Conservation (phyloP, 1,140 invertebrate genomes). For the Hyphantria cunea region DNA sequence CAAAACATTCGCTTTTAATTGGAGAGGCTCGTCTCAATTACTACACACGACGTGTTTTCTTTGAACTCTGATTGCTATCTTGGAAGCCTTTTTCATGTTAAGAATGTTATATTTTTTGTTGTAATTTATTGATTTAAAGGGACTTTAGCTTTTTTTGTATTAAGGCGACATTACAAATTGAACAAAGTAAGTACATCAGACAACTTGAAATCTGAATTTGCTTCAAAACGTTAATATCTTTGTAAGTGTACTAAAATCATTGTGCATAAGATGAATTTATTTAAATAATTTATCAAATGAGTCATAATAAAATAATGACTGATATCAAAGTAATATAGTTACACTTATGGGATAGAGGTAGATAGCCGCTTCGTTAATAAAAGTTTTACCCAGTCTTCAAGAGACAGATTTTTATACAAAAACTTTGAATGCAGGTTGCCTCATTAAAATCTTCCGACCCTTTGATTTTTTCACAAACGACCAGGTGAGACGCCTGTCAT, state of each 20-base stretch:
- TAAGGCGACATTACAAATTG: not conserved
- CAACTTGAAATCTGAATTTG: no score
- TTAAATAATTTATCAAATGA: no score
- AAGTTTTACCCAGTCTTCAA: slow-evolving; percentile 15
- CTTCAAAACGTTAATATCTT: no score
- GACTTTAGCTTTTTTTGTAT: not conserved
- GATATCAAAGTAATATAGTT: not conserved
- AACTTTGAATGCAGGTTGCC: slow-evolving; percentile 63
- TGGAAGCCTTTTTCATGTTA: slow-evolving; percentile 25
- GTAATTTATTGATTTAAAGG: not conserved
- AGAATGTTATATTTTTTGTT: not conserved
- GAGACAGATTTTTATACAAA: slow-evolving; percentile 57
- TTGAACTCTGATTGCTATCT: slow-evolving; percentile 73
- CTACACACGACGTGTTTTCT: slow-evolving; percentile 62
- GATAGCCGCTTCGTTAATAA: slow-evolving; percentile 13
- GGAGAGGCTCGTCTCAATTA: slow-evolving; percentile 69
- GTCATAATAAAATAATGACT: not conserved
- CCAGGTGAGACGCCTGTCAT: slow-evolving; percentile 58
- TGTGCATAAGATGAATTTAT: no score
- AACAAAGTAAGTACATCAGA: no score
- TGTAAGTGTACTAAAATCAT: no score
- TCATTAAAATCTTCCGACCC: slow-evolving; percentile 79
- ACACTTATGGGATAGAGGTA: not conserved
- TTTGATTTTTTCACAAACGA: slow-evolving; percentile 76
- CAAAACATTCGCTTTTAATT: slow-evolving; percentile 76